These are phyloP conservation scores for Beroe forskalii DNA, from an alignment of 37 sponge, comb jelly and placozoan genomes.

Conservation along the genomic window DNA sequence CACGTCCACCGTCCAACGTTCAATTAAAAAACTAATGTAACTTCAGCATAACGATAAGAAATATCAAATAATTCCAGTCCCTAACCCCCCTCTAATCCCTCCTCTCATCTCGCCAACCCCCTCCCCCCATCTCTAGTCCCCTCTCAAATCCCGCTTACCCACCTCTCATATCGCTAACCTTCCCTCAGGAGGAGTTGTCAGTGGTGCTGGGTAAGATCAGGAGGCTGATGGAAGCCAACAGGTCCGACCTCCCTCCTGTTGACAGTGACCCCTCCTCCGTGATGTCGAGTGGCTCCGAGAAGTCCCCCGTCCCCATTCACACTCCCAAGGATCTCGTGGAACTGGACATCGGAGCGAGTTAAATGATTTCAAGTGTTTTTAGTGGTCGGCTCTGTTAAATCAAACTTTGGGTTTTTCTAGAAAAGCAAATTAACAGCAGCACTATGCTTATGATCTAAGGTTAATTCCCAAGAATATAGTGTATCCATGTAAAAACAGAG, in stretches of 20 bases:
- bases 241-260: conserved; percentile 12
- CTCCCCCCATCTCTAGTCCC: background rate
- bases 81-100: too few relatives aligned
- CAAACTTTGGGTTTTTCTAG: too few relatives aligned
- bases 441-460: too few relatives aligned
- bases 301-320: conserved; percentile 18
- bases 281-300: background rate
- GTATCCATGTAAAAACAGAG: too few relatives aligned
- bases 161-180: background rate
- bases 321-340: conserved; percentile 35
- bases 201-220: conserved; percentile 1
- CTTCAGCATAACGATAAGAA: too few relatives aligned
- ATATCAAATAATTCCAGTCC: too few relatives aligned
- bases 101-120: background rate
- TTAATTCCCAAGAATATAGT: too few relatives aligned
- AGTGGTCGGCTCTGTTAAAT: too few relatives aligned
- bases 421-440: too few relatives aligned
- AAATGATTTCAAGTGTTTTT: too few relatives aligned
- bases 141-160: background rate
- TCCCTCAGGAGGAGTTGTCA: conserved; percentile 19
- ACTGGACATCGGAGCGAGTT: background rate
- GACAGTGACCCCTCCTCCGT: background rate
- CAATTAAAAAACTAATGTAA: too few relatives aligned
- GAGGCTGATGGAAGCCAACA: conserved; percentile 9
- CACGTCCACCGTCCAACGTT: too few relatives aligned